A percentile compares a stretch with the other conserved stretches of the same genome.
phyloP scores from a whole-genome alignment of 2,888 invertebrate genomes.

The Leptopterna dolabrata region DNA sequence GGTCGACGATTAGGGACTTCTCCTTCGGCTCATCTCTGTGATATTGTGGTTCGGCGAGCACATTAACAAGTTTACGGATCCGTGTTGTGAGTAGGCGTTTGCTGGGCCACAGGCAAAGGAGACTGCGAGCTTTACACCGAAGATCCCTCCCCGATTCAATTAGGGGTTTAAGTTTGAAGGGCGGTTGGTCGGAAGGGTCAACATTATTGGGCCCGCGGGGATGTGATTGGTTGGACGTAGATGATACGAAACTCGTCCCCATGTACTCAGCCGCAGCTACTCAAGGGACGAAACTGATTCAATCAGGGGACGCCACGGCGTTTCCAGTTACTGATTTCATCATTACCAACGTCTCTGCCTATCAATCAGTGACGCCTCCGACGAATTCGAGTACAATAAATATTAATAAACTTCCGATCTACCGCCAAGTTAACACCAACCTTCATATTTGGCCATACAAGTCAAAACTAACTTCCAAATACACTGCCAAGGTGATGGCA shows the following conservation, averaged over 20 bases:
- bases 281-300: background rate
- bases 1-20: too few relatives aligned
- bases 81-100: too few relatives aligned
- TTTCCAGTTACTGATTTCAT: background rate
- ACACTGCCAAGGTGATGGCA: too few relatives aligned
- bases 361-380: background rate
- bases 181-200: constrained; percentile 16
- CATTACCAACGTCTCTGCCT: background rate
- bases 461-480: too few relatives aligned
- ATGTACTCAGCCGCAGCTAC: background rate
- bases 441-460: too few relatives aligned
- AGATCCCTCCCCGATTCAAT: constrained; percentile 29
- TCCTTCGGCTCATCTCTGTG: too few relatives aligned
- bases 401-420: too few relatives aligned
- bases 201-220: constrained; percentile 36
- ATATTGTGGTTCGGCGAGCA: too few relatives aligned
- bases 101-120: background rate
- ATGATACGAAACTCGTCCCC: background rate
- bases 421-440: too few relatives aligned
- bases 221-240: constrained; percentile 1
- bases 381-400: too few relatives aligned
- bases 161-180: constrained; percentile 4
- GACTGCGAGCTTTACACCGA: background rate
- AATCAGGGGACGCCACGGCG: background rate
- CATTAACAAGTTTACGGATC: too few relatives aligned